These are phyloP conservation scores for Ephestia elutella DNA, from an alignment of 1,140 invertebrate species.

Conservation along the genomic window DNA sequence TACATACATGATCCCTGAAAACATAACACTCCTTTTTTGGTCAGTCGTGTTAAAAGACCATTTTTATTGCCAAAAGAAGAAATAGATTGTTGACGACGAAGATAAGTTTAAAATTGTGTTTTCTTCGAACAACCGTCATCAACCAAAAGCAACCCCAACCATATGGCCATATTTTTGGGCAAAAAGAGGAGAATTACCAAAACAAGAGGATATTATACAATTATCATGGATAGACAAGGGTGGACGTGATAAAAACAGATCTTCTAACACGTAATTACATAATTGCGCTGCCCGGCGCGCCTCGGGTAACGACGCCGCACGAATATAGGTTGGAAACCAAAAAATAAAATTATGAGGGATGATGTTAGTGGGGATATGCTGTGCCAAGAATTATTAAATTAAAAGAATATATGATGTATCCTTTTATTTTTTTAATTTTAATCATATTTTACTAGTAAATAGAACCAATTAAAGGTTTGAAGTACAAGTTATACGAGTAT, in stretches of 20 bases:
- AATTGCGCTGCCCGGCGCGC: constrained; percentile 59
- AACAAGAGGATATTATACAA: constrained; percentile 51
- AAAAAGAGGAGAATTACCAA: constrained; percentile 48
- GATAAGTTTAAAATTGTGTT: too few relatives aligned
- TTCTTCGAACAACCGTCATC: too few relatives aligned
- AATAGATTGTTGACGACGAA: too few relatives aligned
- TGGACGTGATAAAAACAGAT: constrained; percentile 73
- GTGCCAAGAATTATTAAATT: not conserved
- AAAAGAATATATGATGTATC: too few relatives aligned
- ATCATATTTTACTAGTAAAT: too few relatives aligned
- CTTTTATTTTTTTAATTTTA: not conserved
- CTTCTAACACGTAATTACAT: constrained; percentile 72
- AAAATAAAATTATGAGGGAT: constrained; percentile 47
- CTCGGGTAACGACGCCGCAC: constrained; percentile 63
- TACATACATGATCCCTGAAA: too few relatives aligned
- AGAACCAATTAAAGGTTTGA: too few relatives aligned
- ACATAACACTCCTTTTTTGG: too few relatives aligned
- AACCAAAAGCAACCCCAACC: constrained; percentile 10
- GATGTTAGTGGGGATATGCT: constrained; percentile 32
- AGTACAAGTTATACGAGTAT: too few relatives aligned
- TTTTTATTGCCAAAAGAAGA: too few relatives aligned
- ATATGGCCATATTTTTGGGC: constrained; percentile 40
- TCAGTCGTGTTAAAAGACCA: too few relatives aligned
- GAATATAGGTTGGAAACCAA: constrained; percentile 63
- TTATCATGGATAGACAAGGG: constrained; percentile 70